Percentiles rank a stretch among this genome's conserved stretches.
phyloP scores from a whole-genome alignment of 2,113 vertebrate species.

The Bufo bufo region DNA sequence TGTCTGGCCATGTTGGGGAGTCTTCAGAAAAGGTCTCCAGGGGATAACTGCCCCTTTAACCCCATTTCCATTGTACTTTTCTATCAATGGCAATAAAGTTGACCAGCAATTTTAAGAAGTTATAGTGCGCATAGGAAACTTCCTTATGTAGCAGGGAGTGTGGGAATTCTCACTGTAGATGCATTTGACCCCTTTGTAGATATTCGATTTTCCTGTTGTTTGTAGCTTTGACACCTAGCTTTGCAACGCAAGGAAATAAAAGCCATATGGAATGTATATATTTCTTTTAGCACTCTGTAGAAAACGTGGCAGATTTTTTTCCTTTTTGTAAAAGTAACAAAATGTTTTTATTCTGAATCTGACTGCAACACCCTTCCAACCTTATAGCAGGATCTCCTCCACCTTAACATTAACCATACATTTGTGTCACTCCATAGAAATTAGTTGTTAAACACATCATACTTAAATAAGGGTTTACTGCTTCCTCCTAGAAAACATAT shows the following conservation, averaged over 20 bases:
- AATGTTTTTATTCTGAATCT: not conserved
- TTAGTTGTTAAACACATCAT: conserved; percentile 17
- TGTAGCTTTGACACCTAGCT: not conserved
- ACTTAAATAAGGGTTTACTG: not conserved
- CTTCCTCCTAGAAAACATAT: not conserved
- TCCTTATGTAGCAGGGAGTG: too few relatives aligned
- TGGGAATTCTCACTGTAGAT: not conserved
- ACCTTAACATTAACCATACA: not conserved
- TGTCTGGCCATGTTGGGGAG: too few relatives aligned
- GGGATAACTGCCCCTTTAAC: too few relatives aligned
- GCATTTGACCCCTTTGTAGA: conserved; percentile 4
- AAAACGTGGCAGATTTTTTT: conserved; percentile 5
- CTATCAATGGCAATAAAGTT: too few relatives aligned
- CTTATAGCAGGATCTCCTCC: not conserved
- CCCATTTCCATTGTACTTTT: too few relatives aligned
- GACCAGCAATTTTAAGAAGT: too few relatives aligned
- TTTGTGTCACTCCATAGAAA: not conserved
- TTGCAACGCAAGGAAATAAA: conserved; percentile 11
- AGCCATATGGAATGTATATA: conserved; percentile 23
- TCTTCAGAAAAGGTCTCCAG: too few relatives aligned
- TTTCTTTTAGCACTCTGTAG: conserved; percentile 21
- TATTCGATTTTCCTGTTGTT: conserved; percentile 27
- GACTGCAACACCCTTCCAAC: not conserved
- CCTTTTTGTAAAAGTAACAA: conserved; percentile 11
- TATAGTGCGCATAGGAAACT: too few relatives aligned